Evolutionary conservation across 2,888 invertebrate genomes (phyloP).

Genomic region (Invenusta paracnida): DNA sequence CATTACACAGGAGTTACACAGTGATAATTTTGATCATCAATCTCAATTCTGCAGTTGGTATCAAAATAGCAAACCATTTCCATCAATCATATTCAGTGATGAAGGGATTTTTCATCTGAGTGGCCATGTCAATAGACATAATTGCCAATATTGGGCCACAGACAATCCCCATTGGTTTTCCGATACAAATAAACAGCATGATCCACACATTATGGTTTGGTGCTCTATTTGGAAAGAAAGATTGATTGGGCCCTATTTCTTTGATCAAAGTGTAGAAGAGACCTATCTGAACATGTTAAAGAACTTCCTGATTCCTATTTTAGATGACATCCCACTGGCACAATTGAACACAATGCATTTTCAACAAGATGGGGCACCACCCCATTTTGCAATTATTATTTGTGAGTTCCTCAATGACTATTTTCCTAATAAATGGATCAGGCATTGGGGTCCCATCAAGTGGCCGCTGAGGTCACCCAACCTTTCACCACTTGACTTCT

Average conservation of each 20-base stretch:
- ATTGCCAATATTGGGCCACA: neutral
- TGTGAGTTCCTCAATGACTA: neutral
- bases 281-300: conserved; percentile 23
- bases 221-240: conserved; percentile 3
- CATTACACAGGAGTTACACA: neutral
- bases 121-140: conserved; percentile 9
- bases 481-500: conserved; percentile 12
- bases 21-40: conserved; percentile 13
- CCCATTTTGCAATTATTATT: conserved; percentile 1
- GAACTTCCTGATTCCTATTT: conserved; percentile 20
- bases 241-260: neutral
- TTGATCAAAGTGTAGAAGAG: neutral
- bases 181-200: conserved; percentile 2
- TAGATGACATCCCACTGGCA: neutral
- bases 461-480: neutral
- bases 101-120: conserved; percentile 1
- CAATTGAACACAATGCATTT: neutral
- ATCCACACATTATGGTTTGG: conserved; percentile 6
- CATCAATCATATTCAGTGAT: conserved; percentile 1
- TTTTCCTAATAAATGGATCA: conserved; percentile 12
- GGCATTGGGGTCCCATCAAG: neutral
- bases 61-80: neutral
- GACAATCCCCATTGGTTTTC: conserved; percentile 16
- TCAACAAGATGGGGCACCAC: conserved; percentile 9
- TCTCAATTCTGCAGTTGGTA: conserved; percentile 16